These are phyloP conservation scores for Pegea sp. DNA, from an alignment of 23 tunicate genomes.

Conservation along the genomic window DNA sequence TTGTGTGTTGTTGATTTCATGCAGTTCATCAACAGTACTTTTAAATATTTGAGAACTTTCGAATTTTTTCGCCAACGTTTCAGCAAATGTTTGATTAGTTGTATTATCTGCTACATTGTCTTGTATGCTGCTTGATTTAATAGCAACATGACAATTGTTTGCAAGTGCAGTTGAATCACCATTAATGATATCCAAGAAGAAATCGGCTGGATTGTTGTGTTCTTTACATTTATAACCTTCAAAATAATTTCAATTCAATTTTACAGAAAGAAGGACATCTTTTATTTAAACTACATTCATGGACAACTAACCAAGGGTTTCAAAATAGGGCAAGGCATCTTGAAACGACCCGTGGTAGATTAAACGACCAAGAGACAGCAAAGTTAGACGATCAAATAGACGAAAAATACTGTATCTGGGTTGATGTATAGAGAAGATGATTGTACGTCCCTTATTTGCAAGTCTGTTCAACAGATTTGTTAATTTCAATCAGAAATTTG, in stretches of 20 bases:
- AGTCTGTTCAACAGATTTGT: slow-evolving; percentile 45
- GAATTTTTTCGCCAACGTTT: slow-evolving; percentile 12
- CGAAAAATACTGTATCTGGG: slow-evolving; percentile 75
- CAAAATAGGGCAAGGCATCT: slow-evolving; percentile 48
- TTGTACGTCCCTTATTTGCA: slow-evolving; percentile 39
- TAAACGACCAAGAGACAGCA: slow-evolving; percentile 48
- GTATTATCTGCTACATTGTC: too few relatives aligned
- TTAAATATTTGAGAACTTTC: slow-evolving; percentile 5
- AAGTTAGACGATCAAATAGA: slow-evolving; percentile 58
- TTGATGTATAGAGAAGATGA: slow-evolving; percentile 77
- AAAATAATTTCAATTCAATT: too few relatives aligned
- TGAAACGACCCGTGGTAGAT: slow-evolving; percentile 56
- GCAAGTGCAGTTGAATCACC: slow-evolving; percentile 86
- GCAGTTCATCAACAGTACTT: slow-evolving; percentile 4
- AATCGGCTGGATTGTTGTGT: slow-evolving; percentile 93
- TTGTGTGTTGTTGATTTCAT: slow-evolving; percentile 2
- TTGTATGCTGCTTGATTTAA: too few relatives aligned
- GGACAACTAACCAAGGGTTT: slow-evolving; percentile 24
- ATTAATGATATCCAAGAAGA: slow-evolving; percentile 80
- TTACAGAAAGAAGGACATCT: slow-evolving; percentile 2
- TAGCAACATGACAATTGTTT: not conserved
- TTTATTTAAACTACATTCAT: not conserved
- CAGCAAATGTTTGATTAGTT: too few relatives aligned
- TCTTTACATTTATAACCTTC: slow-evolving; percentile 68
- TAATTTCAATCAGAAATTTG: too few relatives aligned